Evolutionary conservation across 2,888 invertebrate genomes (phyloP), one percentile per base, ranked within the genome.

Genomic region (Eumacrocentrus americanus): DNA sequence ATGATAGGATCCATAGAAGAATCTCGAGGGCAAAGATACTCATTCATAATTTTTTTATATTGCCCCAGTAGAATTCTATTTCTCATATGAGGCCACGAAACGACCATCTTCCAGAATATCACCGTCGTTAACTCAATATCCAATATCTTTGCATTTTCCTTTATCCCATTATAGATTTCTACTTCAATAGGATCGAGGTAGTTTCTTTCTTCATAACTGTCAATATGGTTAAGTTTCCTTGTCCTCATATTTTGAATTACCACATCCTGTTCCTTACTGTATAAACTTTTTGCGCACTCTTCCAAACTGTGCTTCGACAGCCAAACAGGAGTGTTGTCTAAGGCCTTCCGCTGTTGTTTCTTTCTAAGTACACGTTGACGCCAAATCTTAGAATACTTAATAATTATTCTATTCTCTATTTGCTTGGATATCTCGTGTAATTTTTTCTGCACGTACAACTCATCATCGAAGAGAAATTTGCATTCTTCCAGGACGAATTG

Each of bases 71-170:
- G 71, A 12, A 83, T 66, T 76, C 83, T 83, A 71, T 84, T 82
- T 18, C 75, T 74, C 48, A 81, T 68, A 64, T 84, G 82, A 1
- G 88, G 86, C 57, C 87, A 82, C 5, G 87, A 85, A 51, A 89
- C 74, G 3, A 85, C 83, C 29, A 88, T 75, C 80, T 89, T 89
- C 89, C 89, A 89, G 67, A 80, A 85, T n/a, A 67, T 61, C 14
- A 75, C 83, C 75, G 75, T 82, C 77, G 70, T 80, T 80, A 76
- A 82, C 80, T 70, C 82, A 74, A 72, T 83, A 75, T 66, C 69
- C 9, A 68, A 58, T 76, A 81, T 73, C 81, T 83, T 70, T 69
- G 80, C 48, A 81, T 84, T 81, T 80, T 83, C 78, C 80, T 84
- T 83, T 78, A 84, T 51, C 78, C 84, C 81, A 75, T 83, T 62